Evolutionary conservation across 1,140 invertebrate genomes (phyloP).

Genomic region (Agrypnia vestita): DNA sequence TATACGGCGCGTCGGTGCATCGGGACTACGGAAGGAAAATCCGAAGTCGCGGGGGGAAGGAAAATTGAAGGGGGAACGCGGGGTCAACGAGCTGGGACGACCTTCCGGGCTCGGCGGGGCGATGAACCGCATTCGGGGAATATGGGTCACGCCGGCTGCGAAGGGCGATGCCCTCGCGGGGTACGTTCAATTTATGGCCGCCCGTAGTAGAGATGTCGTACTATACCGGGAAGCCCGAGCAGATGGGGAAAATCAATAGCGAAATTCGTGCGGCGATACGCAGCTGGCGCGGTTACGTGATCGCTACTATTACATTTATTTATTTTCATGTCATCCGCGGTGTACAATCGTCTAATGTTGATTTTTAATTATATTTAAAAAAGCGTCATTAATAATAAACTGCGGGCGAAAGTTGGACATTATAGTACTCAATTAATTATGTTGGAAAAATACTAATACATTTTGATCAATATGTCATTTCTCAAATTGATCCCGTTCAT

Average conservation of each 20-base stretch:
- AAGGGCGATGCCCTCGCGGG: conserved; percentile 16
- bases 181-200: neutral
- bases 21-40: conserved; percentile 3
- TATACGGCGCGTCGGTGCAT: neutral
- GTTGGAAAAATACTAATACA: no score
- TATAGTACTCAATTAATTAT: no score
- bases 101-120: conserved; percentile 29
- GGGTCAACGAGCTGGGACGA: conserved; percentile 42
- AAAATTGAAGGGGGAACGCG: neutral
- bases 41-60: neutral
- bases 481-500: no score
- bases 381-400: no score
- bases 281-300: no score
- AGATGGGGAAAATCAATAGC: conserved; percentile 31
- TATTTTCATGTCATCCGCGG: no score
- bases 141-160: conserved; percentile 47
- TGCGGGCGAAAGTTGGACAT: no score
- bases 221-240: conserved; percentile 4
- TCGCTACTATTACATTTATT: no score
- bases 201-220: neutral
- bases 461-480: no score
- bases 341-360: no score
- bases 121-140: conserved; percentile 16
- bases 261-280: neutral
- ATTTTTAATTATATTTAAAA: no score